phyloP scores from a whole-genome alignment of 2,797 vertebrate genomes.

The Manis pentadactyla region DNA sequence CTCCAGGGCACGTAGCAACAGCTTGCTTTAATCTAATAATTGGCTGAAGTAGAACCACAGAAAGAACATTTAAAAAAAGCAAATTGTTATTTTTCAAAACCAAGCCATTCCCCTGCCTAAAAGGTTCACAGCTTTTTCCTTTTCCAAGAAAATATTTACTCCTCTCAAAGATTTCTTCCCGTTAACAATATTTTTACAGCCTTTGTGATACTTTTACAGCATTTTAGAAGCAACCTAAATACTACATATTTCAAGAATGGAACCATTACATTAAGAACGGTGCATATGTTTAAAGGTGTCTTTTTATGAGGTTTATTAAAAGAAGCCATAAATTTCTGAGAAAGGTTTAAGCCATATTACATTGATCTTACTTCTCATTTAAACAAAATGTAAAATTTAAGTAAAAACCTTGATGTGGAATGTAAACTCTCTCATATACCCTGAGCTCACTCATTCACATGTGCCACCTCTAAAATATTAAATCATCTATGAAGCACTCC shows the following conservation, averaged over 20 bases:
- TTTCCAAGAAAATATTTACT: slow-evolving; percentile 81
- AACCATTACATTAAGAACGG: slow-evolving; percentile 69
- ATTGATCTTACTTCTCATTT: slow-evolving; percentile 78
- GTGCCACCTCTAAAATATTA: slow-evolving; percentile 56
- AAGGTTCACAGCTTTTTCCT: slow-evolving; percentile 69
- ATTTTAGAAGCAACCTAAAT: slow-evolving; percentile 73
- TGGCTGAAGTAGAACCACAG: slow-evolving; percentile 57
- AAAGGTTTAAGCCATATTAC: slow-evolving; percentile 73
- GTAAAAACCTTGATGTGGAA: slow-evolving; percentile 77
- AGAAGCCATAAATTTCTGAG: slow-evolving; percentile 76
- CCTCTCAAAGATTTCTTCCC: slow-evolving; percentile 73
- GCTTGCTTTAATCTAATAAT: slow-evolving; percentile 74
- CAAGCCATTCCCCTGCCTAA: slow-evolving; percentile 57
- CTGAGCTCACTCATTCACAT: slow-evolving; percentile 5
- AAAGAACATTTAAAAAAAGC: slow-evolving; percentile 66
- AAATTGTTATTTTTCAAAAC: slow-evolving; percentile 77
- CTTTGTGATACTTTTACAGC: slow-evolving; percentile 74
- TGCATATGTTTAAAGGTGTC: slow-evolving; percentile 75
- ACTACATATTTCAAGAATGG: slow-evolving; percentile 71
- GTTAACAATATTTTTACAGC: slow-evolving; percentile 77
- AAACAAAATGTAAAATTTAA: slow-evolving; percentile 81
- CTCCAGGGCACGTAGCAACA: slow-evolving; percentile 66
- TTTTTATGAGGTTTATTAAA: slow-evolving; percentile 82
- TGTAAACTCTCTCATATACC: slow-evolving; percentile 57
- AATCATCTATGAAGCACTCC: slow-evolving; percentile 53